phyloP scores from a whole-genome alignment of 2,113 vertebrate species.

The Oplegnathus fasciatus region DNA sequence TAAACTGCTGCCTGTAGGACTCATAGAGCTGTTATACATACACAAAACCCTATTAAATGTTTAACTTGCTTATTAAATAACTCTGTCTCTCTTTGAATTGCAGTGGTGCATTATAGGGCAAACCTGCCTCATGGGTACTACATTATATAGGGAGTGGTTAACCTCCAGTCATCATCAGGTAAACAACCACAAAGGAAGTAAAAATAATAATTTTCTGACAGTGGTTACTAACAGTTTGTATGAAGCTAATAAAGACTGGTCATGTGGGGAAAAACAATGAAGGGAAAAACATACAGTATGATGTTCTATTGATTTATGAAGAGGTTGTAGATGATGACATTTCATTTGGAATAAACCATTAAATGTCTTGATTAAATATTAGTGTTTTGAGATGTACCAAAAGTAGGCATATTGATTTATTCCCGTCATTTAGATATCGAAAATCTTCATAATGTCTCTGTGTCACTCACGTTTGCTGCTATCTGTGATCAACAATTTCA shows the following conservation, averaged over 20 bases:
- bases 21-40: neutral
- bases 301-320: neutral
- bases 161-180: neutral
- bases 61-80: constrained; percentile 1
- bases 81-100: neutral
- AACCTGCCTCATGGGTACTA: neutral
- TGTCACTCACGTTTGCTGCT: neutral
- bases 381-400: neutral
- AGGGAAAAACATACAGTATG: neutral
- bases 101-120: neutral
- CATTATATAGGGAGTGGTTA: neutral
- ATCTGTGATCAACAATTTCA: neutral
- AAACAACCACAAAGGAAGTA: neutral
- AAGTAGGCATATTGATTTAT: neutral
- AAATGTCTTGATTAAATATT: neutral
- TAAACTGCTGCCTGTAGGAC: neutral
- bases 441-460: neutral
- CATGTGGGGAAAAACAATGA: neutral
- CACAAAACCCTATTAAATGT: neutral
- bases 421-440: neutral
- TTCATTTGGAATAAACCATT: neutral
- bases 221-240: neutral
- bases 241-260: neutral
- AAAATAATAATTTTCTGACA: neutral
- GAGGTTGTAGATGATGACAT: neutral